Percentiles rank a stretch among this genome's conserved stretches.
phyloP scores from a whole-genome alignment of 2,888 invertebrate species.

The Parthenolecanium corni region DNA sequence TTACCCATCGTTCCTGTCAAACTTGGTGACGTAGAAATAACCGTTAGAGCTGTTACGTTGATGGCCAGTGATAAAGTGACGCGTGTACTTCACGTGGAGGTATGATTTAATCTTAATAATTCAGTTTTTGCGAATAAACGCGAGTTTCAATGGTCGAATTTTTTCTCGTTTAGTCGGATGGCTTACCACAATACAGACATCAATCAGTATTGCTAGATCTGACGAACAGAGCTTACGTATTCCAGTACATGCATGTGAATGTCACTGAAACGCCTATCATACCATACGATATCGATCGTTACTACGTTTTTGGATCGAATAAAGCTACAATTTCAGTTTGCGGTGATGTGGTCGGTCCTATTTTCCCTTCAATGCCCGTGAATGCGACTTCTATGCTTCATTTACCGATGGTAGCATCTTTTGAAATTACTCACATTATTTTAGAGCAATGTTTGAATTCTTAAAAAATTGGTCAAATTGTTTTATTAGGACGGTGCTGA shows the following conservation, averaged over 20 bases:
- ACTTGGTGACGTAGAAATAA: slow-evolving; percentile 62
- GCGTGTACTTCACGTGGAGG: slow-evolving; percentile 56
- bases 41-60: slow-evolving; percentile 62
- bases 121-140: neutral
- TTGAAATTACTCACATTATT: neutral
- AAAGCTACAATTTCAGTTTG: slow-evolving; percentile 66
- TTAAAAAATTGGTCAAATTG: slow-evolving; percentile 7
- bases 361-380: slow-evolving; percentile 84
- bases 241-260: slow-evolving; percentile 92
- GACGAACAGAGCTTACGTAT: slow-evolving; percentile 78
- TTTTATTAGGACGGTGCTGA: slow-evolving; percentile 65
- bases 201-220: slow-evolving; percentile 84
- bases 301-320: slow-evolving; percentile 90
- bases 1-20: slow-evolving; percentile 78
- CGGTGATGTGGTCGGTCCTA: slow-evolving; percentile 85
- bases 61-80: slow-evolving; percentile 60
- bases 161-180: slow-evolving; percentile 55
- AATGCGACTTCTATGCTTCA: slow-evolving; percentile 69
- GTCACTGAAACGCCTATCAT: slow-evolving; percentile 87
- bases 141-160: slow-evolving; percentile 4
- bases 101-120: slow-evolving; percentile 34
- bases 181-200: slow-evolving; percentile 81
- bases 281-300: slow-evolving; percentile 78
- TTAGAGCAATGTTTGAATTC: slow-evolving; percentile 3
- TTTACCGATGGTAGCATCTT: slow-evolving; percentile 56